Conservation (phyloP, 2,797 vertebrate genomes). For the Nannoperca obscura region DNA sequence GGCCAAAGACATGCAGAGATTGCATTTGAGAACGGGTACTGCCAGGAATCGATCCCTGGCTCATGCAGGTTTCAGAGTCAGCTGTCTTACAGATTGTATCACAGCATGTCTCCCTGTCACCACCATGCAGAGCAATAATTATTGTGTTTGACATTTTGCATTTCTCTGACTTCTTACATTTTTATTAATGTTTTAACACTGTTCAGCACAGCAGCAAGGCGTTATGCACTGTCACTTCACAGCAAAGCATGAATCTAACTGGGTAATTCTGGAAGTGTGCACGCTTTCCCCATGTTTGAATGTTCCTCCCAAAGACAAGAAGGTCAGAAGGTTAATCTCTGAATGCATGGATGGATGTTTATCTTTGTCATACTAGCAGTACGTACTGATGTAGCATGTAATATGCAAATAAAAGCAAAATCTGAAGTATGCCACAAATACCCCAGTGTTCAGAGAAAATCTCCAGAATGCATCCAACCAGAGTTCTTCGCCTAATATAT, state of each 20-base stretch:
- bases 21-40: slow-evolving; percentile 24
- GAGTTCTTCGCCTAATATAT: too few relatives aligned
- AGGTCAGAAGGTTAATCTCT: not conserved
- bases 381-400: too few relatives aligned
- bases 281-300: not conserved
- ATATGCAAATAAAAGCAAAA: too few relatives aligned
- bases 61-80: slow-evolving; percentile 57
- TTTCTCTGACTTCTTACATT: slow-evolving; percentile 56
- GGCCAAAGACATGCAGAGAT: slow-evolving; percentile 28
- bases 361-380: too few relatives aligned
- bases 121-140: slow-evolving; percentile 59
- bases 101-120: slow-evolving; percentile 64
- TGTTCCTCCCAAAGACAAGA: not conserved
- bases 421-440: too few relatives aligned
- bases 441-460: too few relatives aligned
- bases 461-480: too few relatives aligned
- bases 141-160: slow-evolving; percentile 69
- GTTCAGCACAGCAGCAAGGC: slow-evolving; percentile 6
- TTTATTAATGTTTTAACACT: slow-evolving; percentile 50
- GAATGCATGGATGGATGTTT: not conserved
- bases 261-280: slow-evolving; percentile 4
- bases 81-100: slow-evolving; percentile 68
- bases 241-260: slow-evolving; percentile 30
- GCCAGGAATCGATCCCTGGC: slow-evolving; percentile 67
- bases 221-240: slow-evolving; percentile 36